Conservation (phyloP, 1,140 invertebrate species). For the Choristoneura fumiferana region DNA sequence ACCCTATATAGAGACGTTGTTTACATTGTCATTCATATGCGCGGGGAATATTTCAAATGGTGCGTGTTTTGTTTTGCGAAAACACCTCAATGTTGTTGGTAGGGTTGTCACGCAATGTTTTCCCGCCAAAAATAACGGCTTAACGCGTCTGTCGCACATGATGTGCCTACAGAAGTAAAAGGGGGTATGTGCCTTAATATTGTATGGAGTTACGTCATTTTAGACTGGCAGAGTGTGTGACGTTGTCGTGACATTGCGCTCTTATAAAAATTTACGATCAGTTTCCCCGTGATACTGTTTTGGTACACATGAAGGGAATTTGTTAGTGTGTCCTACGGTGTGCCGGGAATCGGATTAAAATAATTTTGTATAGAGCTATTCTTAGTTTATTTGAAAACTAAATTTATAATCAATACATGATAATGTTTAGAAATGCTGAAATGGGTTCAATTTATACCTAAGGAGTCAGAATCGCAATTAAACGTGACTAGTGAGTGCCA, state of each 20-base stretch:
- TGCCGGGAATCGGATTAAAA: no score
- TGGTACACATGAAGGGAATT: constrained; percentile 6
- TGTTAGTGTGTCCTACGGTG: neutral
- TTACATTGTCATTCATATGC: no score
- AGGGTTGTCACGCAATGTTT: constrained; percentile 13
- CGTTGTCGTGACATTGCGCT: neutral
- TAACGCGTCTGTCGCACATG: neutral
- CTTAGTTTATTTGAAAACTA: no score
- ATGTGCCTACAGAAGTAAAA: neutral
- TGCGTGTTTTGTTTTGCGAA: constrained; percentile 15
- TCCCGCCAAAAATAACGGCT: constrained; percentile 14
- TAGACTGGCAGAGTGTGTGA: neutral
- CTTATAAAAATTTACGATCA: constrained; percentile 15
- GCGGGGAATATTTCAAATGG: no score
- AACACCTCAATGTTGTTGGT: constrained; percentile 2
- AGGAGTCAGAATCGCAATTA: no score
- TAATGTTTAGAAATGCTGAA: no score
- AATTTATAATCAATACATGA: no score
- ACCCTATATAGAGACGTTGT: no score
- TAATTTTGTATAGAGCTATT: no score
- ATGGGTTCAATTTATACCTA: no score
- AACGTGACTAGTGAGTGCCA: no score
- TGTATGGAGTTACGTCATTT: neutral
- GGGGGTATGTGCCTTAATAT: neutral
- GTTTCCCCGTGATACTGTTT: neutral